Percentiles rank a stretch among this genome's conserved stretches.
Conservation (phyloP, 64 coral and sea anemone genomes). For the Montipora foliosa region DNA sequence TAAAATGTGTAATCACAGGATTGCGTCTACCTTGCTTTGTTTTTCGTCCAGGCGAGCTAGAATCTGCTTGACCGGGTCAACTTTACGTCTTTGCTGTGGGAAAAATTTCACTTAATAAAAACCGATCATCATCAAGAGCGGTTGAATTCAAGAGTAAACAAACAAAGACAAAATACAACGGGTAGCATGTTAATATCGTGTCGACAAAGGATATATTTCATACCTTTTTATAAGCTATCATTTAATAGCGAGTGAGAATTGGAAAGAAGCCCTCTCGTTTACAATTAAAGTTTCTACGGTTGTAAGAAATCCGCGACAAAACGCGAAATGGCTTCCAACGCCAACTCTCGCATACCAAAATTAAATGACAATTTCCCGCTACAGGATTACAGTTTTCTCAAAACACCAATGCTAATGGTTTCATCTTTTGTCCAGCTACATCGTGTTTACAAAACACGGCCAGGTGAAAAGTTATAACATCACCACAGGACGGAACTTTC, state of each 20-base stretch:
- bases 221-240: slow-evolving; percentile 61
- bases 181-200: not conserved
- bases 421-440: not conserved
- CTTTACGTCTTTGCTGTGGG: slow-evolving; percentile 23
- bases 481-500: not conserved
- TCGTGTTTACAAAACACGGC: slow-evolving; percentile 27
- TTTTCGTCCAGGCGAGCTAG: slow-evolving; percentile 70
- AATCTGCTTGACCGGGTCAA: slow-evolving; percentile 69
- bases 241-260: slow-evolving; percentile 12
- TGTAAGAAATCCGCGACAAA: not conserved
- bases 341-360: not conserved
- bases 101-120: not conserved
- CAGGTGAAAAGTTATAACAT: not conserved
- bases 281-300: not conserved
- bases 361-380: not conserved
- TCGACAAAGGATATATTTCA: not conserved
- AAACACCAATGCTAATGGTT: not conserved
- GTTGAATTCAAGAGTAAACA: slow-evolving; percentile 3
- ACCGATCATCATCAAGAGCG: not conserved
- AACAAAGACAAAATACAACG: not conserved
- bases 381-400: not conserved
- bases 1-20: not conserved
- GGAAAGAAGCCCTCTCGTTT: not conserved
- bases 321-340: not conserved
- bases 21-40: slow-evolving; percentile 64